A percentile compares a stretch with the other conserved stretches of the same genome.
Conservation (phyloP, 2,797 vertebrate genomes). For the Coendou prehensilis region DNA sequence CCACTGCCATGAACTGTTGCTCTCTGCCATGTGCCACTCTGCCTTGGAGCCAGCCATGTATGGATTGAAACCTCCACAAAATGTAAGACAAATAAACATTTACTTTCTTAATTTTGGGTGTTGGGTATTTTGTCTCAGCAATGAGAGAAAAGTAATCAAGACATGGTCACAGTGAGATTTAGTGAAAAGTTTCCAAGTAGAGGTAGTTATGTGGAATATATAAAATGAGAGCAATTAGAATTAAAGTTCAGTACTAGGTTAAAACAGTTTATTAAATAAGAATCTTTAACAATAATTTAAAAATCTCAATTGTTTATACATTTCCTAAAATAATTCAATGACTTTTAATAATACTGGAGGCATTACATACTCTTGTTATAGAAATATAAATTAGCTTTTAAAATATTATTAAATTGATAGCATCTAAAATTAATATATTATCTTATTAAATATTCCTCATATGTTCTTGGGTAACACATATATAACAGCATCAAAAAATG, state of each 20-base stretch:
- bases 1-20: no score
- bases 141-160: no score
- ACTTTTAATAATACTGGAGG: not conserved
- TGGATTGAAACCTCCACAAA: no score
- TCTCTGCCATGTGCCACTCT: no score
- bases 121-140: no score
- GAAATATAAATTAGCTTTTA: not conserved
- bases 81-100: no score
- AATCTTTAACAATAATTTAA: not conserved
- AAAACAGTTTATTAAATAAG: constrained; percentile 4
- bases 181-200: not conserved
- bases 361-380: not conserved
- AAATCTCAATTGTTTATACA: not conserved
- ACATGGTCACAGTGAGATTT: not conserved
- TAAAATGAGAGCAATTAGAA: constrained; percentile 44
- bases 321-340: not conserved
- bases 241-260: not conserved
- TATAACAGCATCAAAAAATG: not conserved
- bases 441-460: not conserved
- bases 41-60: no score
- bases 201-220: constrained; percentile 3
- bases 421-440: not conserved
- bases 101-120: no score
- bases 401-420: not conserved
- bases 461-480: not conserved